These are phyloP conservation scores for Elysia crispata DNA, from an alignment of 2,888 invertebrate species.

Conservation along the genomic window DNA sequence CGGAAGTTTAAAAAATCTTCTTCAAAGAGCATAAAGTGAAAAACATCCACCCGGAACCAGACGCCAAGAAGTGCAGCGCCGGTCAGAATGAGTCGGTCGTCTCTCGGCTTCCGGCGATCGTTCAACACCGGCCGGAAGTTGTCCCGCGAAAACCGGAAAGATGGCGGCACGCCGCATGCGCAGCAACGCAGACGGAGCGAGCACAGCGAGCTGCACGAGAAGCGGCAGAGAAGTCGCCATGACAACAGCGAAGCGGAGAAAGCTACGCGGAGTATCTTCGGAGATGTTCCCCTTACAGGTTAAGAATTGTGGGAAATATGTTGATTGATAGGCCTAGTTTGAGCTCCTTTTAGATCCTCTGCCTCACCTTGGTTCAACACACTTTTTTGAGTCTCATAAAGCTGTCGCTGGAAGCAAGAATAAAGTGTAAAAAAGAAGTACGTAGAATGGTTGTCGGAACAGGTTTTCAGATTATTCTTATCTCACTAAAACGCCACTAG, in stretches of 20 bases:
- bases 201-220: constrained; percentile 47
- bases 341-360: too few species aligned
- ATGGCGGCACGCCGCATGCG: background rate
- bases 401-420: too few species aligned
- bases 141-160: constrained; percentile 51
- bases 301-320: background rate
- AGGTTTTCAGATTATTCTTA: too few species aligned
- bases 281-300: constrained; percentile 58
- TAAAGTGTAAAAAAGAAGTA: too few species aligned
- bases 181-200: background rate
- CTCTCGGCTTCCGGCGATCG: constrained; percentile 48
- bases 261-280: constrained; percentile 58
- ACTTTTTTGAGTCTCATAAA: too few species aligned
- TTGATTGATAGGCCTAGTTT: too few species aligned
- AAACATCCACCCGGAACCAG: background rate
- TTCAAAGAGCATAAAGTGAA: too few species aligned
- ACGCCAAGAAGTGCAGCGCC: background rate
- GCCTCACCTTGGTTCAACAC: too few species aligned
- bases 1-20: too few species aligned
- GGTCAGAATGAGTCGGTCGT: constrained; percentile 48
- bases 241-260: constrained; percentile 52
- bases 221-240: constrained; percentile 52
- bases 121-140: constrained; percentile 49
- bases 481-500: too few species aligned
- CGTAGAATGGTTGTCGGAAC: too few species aligned